A percentile compares a stretch with the other conserved stretches of the same genome.
Conservation (phyloP, 2,113 vertebrate genomes). For the Lepisosteus osseus region DNA sequence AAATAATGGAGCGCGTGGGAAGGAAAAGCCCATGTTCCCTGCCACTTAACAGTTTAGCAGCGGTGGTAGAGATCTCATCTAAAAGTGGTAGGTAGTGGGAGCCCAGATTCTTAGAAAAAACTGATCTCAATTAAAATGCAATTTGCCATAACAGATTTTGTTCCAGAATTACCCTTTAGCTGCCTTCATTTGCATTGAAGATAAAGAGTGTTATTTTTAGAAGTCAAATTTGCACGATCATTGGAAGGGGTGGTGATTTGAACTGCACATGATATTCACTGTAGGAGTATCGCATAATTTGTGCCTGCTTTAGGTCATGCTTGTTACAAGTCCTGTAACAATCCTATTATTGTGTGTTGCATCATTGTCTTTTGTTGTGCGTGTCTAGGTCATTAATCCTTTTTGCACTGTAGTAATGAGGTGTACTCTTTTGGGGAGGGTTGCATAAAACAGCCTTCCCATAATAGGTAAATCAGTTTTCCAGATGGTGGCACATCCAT, state of each 20-base stretch:
- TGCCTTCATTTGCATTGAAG: not conserved
- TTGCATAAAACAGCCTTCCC: too few species aligned
- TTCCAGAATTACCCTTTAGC: not conserved
- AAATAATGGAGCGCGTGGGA: not conserved
- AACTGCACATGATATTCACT: not conserved
- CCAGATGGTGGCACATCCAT: too few species aligned
- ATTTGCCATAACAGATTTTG: not conserved
- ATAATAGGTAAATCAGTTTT: too few species aligned
- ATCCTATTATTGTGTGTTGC: slow-evolving; percentile 17
- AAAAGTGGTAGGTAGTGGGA: not conserved
- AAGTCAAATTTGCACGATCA: not conserved
- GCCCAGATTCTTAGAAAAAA: not conserved
- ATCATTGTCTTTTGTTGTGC: too few species aligned
- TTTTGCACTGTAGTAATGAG: too few species aligned
- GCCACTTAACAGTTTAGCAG: too few species aligned
- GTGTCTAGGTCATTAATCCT: too few species aligned
- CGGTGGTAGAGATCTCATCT: not conserved
- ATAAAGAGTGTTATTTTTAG: slow-evolving; percentile 9
- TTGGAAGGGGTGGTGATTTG: not conserved
- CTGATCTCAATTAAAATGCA: not conserved
- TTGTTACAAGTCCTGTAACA: slow-evolving; percentile 22
- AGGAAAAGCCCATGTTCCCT: not conserved
- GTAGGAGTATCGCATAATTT: not conserved
- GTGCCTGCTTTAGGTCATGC: not conserved
- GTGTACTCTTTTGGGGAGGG: too few species aligned